Evolutionary conservation across 2,113 vertebrate species (phyloP), one percentile per base, ranked within the genome.

Genomic region (Gymnobelideus leadbeateri): DNA sequence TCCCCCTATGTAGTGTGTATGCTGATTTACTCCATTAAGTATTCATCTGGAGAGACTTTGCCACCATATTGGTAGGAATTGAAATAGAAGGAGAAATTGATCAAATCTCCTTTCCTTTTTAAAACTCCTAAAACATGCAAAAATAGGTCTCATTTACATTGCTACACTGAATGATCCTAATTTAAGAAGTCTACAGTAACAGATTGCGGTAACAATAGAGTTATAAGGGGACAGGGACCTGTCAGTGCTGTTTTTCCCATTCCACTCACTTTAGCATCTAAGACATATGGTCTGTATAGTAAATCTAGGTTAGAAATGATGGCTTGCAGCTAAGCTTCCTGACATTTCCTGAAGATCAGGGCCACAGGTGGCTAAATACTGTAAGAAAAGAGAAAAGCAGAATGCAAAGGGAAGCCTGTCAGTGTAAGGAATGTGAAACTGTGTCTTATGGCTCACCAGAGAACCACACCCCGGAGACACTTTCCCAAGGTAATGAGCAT

Each of bases 301-400:
- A 37, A 26, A 54, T 51, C n/a, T 53, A 52, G 51, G 68, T 84
- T 84, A n/a, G 68, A 43, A 84, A 84, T 84, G 19, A 43, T n/a
- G 37, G n/a, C n/a, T 21, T 84, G n/a, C 68, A 43, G 6, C 68
- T 84, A 84, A 84, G 68, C 16, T 43, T 84, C n/a, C 68, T 84
- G 68, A 43, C n/a, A 84, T 84, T 84, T 84, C 68, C 8, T 23
- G n/a, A 84, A 43, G 37, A 84, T 84, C 37, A 8, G n/a, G 68
- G 68, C n/a, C 68, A 84, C 19, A 84, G 68, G 68, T 84, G 68
- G 68, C 68, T 84, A 84, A 84, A 84, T 84, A 8, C 68, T 43
- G n/a, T 84, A 84, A 84, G 68, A 84, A 43, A 84, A 84, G 68
- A 84, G n/a, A 84, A 95, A 61, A 43, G 49, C 91, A 89, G 92